Percentiles rank a stretch among this genome's conserved stretches.
phyloP scores from a whole-genome alignment of 2,113 vertebrate species.

The Empidonax alnorum region DNA sequence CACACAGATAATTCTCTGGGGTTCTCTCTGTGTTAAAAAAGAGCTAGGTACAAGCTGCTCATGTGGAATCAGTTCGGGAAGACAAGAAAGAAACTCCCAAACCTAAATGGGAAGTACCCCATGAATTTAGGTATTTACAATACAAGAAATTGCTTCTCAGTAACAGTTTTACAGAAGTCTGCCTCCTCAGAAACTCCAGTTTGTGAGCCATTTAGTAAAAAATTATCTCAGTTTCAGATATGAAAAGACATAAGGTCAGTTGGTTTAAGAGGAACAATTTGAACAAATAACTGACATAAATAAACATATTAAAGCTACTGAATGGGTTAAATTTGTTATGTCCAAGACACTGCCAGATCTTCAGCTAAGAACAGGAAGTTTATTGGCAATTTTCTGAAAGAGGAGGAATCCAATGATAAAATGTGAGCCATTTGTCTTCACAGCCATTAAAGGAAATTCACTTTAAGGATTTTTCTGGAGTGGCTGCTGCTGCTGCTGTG shows the following conservation, averaged over 20 bases:
- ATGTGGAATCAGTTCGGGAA: not conserved
- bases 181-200: not conserved
- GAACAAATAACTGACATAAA: not conserved
- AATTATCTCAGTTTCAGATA: not conserved
- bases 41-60: not conserved
- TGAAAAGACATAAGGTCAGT: not conserved
- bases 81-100: not conserved
- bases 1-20: not conserved
- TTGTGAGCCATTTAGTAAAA: not conserved
- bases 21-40: not conserved
- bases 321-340: slow-evolving; percentile 48
- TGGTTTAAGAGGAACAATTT: not conserved
- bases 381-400: slow-evolving; percentile 67
- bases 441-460: slow-evolving; percentile 48
- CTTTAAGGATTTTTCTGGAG: slow-evolving; percentile 52
- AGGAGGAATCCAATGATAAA: slow-evolving; percentile 62
- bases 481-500: not conserved
- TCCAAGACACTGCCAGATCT: slow-evolving; percentile 19
- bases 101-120: not conserved
- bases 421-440: slow-evolving; percentile 63
- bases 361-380: slow-evolving; percentile 45
- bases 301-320: not conserved
- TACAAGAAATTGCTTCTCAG: not conserved
- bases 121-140: not conserved
- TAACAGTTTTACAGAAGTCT: not conserved